Conservation (phyloP, 2,888 invertebrate genomes). For the Caenorhabditis sinica region DNA sequence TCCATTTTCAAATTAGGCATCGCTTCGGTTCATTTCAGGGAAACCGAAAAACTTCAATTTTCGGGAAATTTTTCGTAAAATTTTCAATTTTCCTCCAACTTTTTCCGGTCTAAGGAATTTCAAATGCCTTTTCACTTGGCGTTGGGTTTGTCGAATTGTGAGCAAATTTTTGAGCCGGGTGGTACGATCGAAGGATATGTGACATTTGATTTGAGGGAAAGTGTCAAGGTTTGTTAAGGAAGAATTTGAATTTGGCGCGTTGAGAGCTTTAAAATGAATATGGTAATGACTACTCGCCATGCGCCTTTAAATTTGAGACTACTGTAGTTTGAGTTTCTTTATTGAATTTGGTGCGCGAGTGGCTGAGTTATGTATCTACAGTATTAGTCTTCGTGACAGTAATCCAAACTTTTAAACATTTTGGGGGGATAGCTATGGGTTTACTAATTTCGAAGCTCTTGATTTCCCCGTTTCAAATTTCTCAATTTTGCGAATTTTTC, state of each 20-base stretch:
- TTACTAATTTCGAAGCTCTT: neutral
- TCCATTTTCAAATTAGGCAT: conserved; percentile 30
- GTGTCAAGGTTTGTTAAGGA: conserved; percentile 43
- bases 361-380: too few relatives aligned
- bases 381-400: too few relatives aligned
- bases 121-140: conserved; percentile 63
- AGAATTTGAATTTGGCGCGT: neutral
- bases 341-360: too few relatives aligned
- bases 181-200: conserved; percentile 58
- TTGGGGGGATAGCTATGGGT: neutral
- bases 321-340: too few relatives aligned
- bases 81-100: neutral
- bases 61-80: too few relatives aligned
- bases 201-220: conserved; percentile 60
- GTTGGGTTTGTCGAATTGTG: conserved; percentile 55
- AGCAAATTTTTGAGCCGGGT: conserved; percentile 57
- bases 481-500: neutral
- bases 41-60: too few relatives aligned
- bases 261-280: conserved; percentile 6
- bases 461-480: neutral
- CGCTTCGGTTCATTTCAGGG: conserved; percentile 24
- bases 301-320: conserved; percentile 3
- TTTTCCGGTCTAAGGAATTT: conserved; percentile 2
- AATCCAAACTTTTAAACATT: too few relatives aligned
- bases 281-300: neutral